These are phyloP conservation scores for Mamestra configurata DNA, from an alignment of 1,140 invertebrate species.

Conservation along the genomic window DNA sequence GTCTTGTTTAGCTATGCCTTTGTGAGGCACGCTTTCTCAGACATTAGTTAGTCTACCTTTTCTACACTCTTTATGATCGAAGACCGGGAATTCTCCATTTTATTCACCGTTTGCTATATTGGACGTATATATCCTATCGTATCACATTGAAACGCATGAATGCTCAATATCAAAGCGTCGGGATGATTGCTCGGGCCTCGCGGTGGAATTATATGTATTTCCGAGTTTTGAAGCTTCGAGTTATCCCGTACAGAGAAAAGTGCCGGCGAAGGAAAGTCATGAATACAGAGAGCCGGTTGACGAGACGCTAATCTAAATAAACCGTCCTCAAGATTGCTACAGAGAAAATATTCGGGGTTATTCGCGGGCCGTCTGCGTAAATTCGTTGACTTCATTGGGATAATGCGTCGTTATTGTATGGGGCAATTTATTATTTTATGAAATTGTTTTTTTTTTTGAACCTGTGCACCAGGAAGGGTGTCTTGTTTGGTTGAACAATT, in stretches of 20 bases:
- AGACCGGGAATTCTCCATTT: background rate
- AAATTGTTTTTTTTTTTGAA: slow-evolving; percentile 22
- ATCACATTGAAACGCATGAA: slow-evolving; percentile 42
- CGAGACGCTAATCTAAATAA: slow-evolving; percentile 63
- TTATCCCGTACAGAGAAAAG: slow-evolving; percentile 48
- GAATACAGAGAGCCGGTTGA: slow-evolving; percentile 58
- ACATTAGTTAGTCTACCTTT: slow-evolving; percentile 9
- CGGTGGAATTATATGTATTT: slow-evolving; percentile 47
- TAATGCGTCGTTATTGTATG: slow-evolving; percentile 35
- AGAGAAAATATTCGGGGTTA: slow-evolving; percentile 55
- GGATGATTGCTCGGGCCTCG: slow-evolving; percentile 38
- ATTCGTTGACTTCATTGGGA: slow-evolving; percentile 53
- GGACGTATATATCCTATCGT: slow-evolving; percentile 12
- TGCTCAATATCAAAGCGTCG: slow-evolving; percentile 37
- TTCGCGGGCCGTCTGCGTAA: slow-evolving; percentile 48
- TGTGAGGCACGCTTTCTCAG: slow-evolving; percentile 10
- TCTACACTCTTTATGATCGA: background rate
- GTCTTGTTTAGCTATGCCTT: slow-evolving; percentile 10
- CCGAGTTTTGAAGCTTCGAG: slow-evolving; percentile 40
- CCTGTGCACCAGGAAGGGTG: background rate
- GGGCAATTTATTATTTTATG: slow-evolving; percentile 25
- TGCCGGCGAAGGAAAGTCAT: slow-evolving; percentile 49
- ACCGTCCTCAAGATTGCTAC: slow-evolving; percentile 53
- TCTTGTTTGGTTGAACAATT: background rate
- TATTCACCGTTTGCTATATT: slow-evolving; percentile 8